Percentiles rank a stretch among this genome's conserved stretches.
phyloP scores from a whole-genome alignment of 37 sponge, comb jelly and placozoan genomes.

The Diacarnus erythraeanus region DNA sequence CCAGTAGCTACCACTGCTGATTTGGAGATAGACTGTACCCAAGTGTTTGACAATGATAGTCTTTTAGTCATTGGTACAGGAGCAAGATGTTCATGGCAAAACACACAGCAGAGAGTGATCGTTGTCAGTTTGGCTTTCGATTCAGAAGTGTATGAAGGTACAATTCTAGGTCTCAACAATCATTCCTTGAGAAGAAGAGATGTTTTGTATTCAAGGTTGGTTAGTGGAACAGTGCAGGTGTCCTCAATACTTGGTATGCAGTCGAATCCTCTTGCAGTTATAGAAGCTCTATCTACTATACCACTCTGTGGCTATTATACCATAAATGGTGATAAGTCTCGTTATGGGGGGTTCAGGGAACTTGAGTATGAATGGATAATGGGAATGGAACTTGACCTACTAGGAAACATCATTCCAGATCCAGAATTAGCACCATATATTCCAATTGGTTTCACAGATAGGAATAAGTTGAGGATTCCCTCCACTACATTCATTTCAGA shows the following conservation, averaged over 20 bases:
- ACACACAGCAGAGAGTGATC: conserved; percentile 51
- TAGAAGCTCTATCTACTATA: conserved; percentile 28
- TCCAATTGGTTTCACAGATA: conserved; percentile 1
- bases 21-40: conserved; percentile 16
- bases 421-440: conserved; percentile 2
- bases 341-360: conserved; percentile 33
- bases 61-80: conserved; percentile 20
- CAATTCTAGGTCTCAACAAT: not conserved
- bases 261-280: conserved; percentile 19
- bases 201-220: conserved; percentile 36
- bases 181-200: conserved; percentile 41
- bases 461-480: conserved; percentile 10
- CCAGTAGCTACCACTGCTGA: not conserved
- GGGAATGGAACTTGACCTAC: not conserved
- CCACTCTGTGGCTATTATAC: conserved; percentile 44
- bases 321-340: conserved; percentile 37
- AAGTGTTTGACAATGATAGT: conserved; percentile 27
- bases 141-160: conserved; percentile 10
- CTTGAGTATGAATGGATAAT: conserved; percentile 50
- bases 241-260: no score
- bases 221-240: conserved; percentile 13
- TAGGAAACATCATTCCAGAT: conserved; percentile 15
- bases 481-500: not conserved
- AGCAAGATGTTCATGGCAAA: conserved; percentile 66
- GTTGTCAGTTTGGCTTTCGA: conserved; percentile 19